phyloP scores from a whole-genome alignment of 2,797 vertebrate genomes.

The Atherinosoma microstoma region DNA sequence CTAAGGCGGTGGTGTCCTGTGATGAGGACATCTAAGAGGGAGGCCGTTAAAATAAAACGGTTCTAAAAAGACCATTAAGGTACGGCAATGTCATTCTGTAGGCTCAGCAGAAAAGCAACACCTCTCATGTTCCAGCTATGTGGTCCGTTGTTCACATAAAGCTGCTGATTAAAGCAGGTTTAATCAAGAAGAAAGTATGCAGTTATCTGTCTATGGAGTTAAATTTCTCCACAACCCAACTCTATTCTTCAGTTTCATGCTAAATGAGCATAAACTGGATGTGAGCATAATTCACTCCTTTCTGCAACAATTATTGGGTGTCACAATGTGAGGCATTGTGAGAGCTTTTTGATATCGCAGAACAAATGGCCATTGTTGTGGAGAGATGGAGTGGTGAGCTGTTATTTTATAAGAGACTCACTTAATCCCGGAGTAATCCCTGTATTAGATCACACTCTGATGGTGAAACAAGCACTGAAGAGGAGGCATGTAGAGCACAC shows the following conservation, averaged over 20 bases:
- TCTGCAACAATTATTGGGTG: conserved; percentile 13
- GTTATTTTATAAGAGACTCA: conserved; percentile 66
- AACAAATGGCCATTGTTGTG: conserved; percentile 56
- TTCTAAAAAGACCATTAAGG: background rate
- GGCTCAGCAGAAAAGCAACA: background rate
- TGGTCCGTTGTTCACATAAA: background rate
- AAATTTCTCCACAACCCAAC: background rate
- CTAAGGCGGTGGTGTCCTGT: background rate
- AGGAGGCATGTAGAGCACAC: conserved; percentile 34
- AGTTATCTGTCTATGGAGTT: background rate
- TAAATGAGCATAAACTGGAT: background rate
- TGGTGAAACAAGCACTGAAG: conserved; percentile 55
- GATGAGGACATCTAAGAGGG: background rate
- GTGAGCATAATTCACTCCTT: background rate
- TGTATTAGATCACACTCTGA: conserved; percentile 71
- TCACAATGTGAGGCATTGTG: conserved; percentile 13
- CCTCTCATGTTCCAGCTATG: background rate
- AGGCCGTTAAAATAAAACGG: background rate
- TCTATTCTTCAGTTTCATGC: background rate
- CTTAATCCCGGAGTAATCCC: conserved; percentile 74
- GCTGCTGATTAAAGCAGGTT: background rate
- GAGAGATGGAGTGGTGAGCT: conserved; percentile 47
- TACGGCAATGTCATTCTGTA: background rate
- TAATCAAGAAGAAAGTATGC: background rate
- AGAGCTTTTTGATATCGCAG: conserved; percentile 33